phyloP scores from a whole-genome alignment of 2,113 vertebrate species.

The Aramus guarauna region DNA sequence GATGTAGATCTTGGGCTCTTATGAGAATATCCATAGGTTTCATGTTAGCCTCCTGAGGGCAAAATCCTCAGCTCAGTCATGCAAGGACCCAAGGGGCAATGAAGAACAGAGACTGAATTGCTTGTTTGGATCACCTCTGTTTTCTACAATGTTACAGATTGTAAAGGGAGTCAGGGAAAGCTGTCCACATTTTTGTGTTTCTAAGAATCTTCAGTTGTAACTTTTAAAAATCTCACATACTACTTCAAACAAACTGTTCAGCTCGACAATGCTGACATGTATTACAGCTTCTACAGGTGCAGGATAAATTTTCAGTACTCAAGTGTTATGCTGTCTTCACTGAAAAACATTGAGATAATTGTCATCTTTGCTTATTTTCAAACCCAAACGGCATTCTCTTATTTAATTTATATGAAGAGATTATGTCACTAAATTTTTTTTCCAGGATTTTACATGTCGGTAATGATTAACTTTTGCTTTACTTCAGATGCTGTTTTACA shows the following conservation, averaged over 20 bases:
- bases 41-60: neutral
- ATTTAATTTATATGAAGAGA: neutral
- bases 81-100: neutral
- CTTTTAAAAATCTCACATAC: neutral
- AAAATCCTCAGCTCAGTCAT: neutral
- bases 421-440: neutral
- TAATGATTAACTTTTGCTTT: neutral
- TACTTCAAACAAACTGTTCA: neutral
- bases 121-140: neutral
- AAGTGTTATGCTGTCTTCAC: neutral
- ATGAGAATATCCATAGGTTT: neutral
- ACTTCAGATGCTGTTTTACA: neutral
- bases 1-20: neutral
- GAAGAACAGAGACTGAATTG: neutral
- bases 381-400: neutral
- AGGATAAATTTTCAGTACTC: neutral
- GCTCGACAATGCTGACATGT: neutral
- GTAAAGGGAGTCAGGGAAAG: neutral
- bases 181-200: neutral
- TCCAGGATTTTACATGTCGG: neutral
- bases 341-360: neutral
- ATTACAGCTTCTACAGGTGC: neutral
- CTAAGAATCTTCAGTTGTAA: neutral
- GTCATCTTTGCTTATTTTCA: neutral
- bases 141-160: neutral